Evolutionary conservation across 2,888 invertebrate genomes (phyloP).

Genomic region (Cheiracanthium punctorium): DNA sequence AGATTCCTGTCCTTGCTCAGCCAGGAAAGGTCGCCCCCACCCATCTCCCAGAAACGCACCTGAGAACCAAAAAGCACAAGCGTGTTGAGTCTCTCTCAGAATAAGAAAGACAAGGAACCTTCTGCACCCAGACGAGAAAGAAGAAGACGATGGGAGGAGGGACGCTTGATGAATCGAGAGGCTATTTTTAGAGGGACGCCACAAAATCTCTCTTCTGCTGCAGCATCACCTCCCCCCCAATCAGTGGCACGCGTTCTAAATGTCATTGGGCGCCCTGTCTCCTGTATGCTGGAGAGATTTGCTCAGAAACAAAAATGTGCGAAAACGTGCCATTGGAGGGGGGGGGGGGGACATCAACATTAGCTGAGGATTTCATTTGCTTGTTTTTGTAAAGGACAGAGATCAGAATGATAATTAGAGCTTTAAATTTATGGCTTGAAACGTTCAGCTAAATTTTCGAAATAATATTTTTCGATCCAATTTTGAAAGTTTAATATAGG

Average conservation of each 20-base stretch:
- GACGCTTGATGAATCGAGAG: not conserved
- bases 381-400: too few species aligned
- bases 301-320: too few species aligned
- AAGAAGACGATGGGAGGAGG: not conserved
- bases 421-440: too few species aligned
- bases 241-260: conserved; percentile 33
- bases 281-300: too few species aligned
- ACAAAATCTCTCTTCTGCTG: too few species aligned
- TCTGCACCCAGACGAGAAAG: not conserved
- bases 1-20: not conserved
- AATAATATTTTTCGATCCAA: too few species aligned
- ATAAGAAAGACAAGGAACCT: not conserved
- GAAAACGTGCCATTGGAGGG: too few species aligned
- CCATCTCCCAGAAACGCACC: not conserved
- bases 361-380: too few species aligned
- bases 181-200: not conserved
- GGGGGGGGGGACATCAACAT: too few species aligned
- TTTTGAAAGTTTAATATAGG: too few species aligned
- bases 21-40: not conserved
- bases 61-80: not conserved
- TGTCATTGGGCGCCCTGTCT: not conserved
- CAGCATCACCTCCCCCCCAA: conserved; percentile 18
- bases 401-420: too few species aligned
- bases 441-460: too few species aligned
- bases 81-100: not conserved